Evolutionary conservation across 2,797 vertebrate genomes (phyloP), one percentile per base, ranked within the genome.

Genomic region (Triplophysa yarkandensis): DNA sequence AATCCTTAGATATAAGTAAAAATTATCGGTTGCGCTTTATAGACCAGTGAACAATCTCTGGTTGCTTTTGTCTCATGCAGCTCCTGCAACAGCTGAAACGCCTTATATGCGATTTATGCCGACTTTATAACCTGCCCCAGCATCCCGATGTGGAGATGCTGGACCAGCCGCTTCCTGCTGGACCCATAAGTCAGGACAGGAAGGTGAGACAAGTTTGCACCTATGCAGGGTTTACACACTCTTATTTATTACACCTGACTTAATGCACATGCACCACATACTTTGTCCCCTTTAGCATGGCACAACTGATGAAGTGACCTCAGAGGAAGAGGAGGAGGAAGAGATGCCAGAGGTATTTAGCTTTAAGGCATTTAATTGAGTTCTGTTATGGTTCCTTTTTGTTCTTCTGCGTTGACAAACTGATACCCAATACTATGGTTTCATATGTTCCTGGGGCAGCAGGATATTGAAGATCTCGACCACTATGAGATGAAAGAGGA

Each of bases 401-500:
- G 19, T 70, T 6, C 10, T 10, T 28, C 43, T 43, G 2, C 16
- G 44, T 41, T 0, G 4, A 36, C 39, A 34, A 23, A 27, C 27
- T 54, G 19, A 28, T 44, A 61, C 39, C 41, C 32, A 27, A 77
- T 68, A 21, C 43, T 6, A 65, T 48, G 21, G 23, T 67, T 74
- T 74, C 25, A 25, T 55, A 14, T 54, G 23, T 60, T 52, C 30
- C 57, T 72, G 73, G 68, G 68, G 27, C 54, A 80, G 21, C 83
- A 99, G 97, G 97, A 98, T 88, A 94, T 97, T 23, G 96, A 97
- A 86, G 97, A 99, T 85, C 88, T 99, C 76, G 97, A 99, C 89
- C 97, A 99, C 89, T 99, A 98, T 82, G 97, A 99, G 79, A 99
- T 99, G 97, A 98, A 99, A 94, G 97, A 98, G 84, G 96, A 98